A percentile compares a stretch with the other conserved stretches of the same genome.
Conservation (phyloP, 1,140 invertebrate species). For the Amphibalanus amphitrite region DNA sequence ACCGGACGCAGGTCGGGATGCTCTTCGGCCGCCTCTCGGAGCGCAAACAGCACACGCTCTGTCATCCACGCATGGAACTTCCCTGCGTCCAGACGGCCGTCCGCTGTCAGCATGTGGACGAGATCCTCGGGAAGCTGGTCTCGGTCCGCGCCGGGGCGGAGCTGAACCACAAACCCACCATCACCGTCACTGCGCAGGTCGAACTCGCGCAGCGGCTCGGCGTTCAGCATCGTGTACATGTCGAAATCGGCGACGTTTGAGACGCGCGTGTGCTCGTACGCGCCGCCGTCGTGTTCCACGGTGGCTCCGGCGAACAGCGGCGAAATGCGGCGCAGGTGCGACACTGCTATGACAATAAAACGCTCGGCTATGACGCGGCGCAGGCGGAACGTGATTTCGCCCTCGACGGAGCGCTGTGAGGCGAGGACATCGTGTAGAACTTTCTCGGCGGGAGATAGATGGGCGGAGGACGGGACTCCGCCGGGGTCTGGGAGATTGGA, state of each 20-base stretch:
- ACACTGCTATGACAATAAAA: neutral
- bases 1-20: neutral
- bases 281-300: neutral
- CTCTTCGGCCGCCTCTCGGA: neutral
- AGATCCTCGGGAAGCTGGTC: neutral
- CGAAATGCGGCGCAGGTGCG: neutral
- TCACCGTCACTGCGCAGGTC: neutral
- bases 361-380: neutral
- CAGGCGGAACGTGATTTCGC: neutral
- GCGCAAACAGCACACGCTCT: neutral
- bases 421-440: neutral
- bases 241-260: neutral
- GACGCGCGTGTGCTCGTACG: neutral
- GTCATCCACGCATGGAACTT: neutral
- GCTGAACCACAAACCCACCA: neutral
- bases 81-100: neutral
- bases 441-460: neutral
- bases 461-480: too few relatives aligned
- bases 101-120: neutral
- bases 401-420: too few relatives aligned
- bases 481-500: too few relatives aligned
- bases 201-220: neutral
- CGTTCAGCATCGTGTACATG: neutral
- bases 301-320: neutral
- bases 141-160: neutral